A percentile compares a stretch with the other conserved stretches of the same genome.
phyloP scores from a whole-genome alignment of 1,140 invertebrate genomes.

The Gonioctena quinquepunctata region DNA sequence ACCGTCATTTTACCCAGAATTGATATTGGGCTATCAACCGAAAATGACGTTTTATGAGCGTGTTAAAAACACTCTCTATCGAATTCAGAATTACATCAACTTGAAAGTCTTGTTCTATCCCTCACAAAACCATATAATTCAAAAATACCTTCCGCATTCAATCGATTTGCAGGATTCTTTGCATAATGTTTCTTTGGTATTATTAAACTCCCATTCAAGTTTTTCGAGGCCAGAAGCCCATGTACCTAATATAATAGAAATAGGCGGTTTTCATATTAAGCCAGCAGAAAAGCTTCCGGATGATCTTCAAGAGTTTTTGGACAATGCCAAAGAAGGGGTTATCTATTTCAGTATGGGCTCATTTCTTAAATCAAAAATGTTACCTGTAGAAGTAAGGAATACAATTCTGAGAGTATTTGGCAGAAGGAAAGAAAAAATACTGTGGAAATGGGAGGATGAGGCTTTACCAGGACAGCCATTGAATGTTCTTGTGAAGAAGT shows the following conservation, averaged over 20 bases:
- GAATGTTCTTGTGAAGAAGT: slow-evolving; percentile 28
- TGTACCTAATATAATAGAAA: slow-evolving; percentile 60
- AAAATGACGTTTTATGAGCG: slow-evolving; percentile 56
- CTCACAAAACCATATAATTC: slow-evolving; percentile 47
- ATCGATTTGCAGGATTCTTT: slow-evolving; percentile 58
- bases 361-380: slow-evolving; percentile 61
- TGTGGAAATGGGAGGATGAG: slow-evolving; percentile 60
- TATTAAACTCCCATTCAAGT: slow-evolving; percentile 48
- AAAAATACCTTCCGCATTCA: slow-evolving; percentile 50
- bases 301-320: slow-evolving; percentile 60
- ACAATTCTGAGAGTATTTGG: slow-evolving; percentile 56
- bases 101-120: slow-evolving; percentile 48
- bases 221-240: slow-evolving; percentile 39
- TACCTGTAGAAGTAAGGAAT: slow-evolving; percentile 51
- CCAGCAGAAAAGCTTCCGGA: slow-evolving; percentile 41
- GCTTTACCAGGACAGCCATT: slow-evolving; percentile 46
- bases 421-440: slow-evolving; percentile 57
- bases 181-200: slow-evolving; percentile 55
- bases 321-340: slow-evolving; percentile 59
- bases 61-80: slow-evolving; percentile 23
- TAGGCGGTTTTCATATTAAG: slow-evolving; percentile 55
- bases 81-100: neutral
- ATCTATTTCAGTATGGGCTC: slow-evolving; percentile 68
- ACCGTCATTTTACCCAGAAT: slow-evolving; percentile 50
- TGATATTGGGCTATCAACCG: slow-evolving; percentile 40